Percentiles rank a stretch among this genome's conserved stretches.
Evolutionary conservation across 2,113 vertebrate genomes (phyloP).

Genomic region (Channa argus): DNA sequence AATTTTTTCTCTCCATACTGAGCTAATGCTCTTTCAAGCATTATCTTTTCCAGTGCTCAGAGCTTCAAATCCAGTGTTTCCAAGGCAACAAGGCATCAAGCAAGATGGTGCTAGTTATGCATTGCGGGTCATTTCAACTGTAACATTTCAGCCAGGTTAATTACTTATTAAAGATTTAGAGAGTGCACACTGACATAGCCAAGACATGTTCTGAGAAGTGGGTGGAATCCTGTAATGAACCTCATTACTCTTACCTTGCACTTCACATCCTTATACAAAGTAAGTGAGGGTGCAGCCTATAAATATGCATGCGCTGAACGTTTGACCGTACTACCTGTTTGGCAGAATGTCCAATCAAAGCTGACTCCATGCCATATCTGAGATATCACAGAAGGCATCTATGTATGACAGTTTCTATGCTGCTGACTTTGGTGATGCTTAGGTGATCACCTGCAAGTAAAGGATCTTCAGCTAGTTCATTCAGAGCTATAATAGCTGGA

Average conservation of each 20-base stretch:
- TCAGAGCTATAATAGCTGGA: slow-evolving; percentile 30
- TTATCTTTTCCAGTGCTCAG: slow-evolving; percentile 56
- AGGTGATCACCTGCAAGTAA: slow-evolving; percentile 57
- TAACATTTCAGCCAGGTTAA: slow-evolving; percentile 69
- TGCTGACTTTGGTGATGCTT: slow-evolving; percentile 55
- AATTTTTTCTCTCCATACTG: slow-evolving; percentile 49
- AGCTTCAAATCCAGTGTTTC: slow-evolving; percentile 71
- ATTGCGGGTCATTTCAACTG: slow-evolving; percentile 55
- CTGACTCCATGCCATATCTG: slow-evolving; percentile 41
- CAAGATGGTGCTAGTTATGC: slow-evolving; percentile 51
- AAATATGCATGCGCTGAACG: slow-evolving; percentile 57
- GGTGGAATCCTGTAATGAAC: slow-evolving; percentile 61
- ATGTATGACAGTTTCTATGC: slow-evolving; percentile 44
- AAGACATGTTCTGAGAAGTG: slow-evolving; percentile 49
- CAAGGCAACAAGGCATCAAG: slow-evolving; percentile 74
- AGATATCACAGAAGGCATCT: slow-evolving; percentile 66
- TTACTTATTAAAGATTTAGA: slow-evolving; percentile 70
- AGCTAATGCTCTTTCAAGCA: slow-evolving; percentile 57
- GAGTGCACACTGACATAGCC: slow-evolving; percentile 49
- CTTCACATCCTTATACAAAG: slow-evolving; percentile 44
- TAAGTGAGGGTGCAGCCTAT: slow-evolving; percentile 40
- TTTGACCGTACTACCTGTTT: slow-evolving; percentile 56
- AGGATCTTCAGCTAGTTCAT: slow-evolving; percentile 49
- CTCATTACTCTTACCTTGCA: slow-evolving; percentile 71
- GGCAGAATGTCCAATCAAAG: slow-evolving; percentile 67